Evolutionary conservation across 2,888 invertebrate species (phyloP).

Genomic region (Lepidochrysops patricia): DNA sequence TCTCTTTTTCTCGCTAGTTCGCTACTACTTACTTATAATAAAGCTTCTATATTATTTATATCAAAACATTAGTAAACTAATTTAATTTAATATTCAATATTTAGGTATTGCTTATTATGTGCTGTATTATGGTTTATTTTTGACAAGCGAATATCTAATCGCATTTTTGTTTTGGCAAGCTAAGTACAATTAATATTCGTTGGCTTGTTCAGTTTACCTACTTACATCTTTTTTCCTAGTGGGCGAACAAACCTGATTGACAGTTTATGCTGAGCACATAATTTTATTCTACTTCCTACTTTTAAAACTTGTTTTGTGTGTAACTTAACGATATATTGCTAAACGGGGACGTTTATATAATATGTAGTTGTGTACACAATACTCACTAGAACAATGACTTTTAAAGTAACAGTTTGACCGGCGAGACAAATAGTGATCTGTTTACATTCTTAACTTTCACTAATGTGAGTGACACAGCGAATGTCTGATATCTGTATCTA

Average conservation of each 20-base stretch:
- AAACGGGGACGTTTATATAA: conserved; percentile 9
- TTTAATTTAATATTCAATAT: too few relatives aligned
- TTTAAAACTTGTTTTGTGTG: not conserved
- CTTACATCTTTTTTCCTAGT: not conserved
- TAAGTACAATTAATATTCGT: not conserved
- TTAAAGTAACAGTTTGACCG: not conserved
- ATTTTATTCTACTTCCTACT: conserved; percentile 2
- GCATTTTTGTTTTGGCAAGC: not conserved
- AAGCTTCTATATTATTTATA: too few relatives aligned
- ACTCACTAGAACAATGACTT: conserved; percentile 4
- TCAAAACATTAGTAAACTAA: too few relatives aligned
- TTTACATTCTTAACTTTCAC: not conserved
- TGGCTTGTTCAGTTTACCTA: not conserved
- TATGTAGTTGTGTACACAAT: not conserved
- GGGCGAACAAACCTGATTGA: not conserved
- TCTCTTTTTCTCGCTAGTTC: too few relatives aligned
- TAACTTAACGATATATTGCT: not conserved
- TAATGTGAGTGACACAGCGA: not conserved
- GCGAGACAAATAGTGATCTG: not conserved
- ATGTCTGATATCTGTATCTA: not conserved
- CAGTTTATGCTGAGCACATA: not conserved
- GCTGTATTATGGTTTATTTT: too few relatives aligned
- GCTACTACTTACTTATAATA: too few relatives aligned
- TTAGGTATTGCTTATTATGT: too few relatives aligned
- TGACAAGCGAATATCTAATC: too few relatives aligned